Evolutionary conservation across 2,888 invertebrate genomes (phyloP).

Genomic region (Amblyjoppa fuscipennis): DNA sequence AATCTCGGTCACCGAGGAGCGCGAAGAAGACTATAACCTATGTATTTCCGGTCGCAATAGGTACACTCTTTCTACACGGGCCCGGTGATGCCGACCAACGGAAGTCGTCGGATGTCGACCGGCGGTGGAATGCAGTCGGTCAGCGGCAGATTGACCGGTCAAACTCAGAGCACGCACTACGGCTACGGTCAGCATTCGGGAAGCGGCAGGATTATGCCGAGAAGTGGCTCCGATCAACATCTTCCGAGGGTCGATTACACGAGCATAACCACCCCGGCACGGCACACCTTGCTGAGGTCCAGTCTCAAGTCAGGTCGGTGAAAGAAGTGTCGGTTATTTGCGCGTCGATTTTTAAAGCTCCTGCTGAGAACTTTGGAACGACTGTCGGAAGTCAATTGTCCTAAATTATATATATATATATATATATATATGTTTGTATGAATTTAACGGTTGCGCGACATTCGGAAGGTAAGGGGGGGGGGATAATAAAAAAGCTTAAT

Average conservation of each 20-base stretch:
- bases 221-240: constrained; percentile 97
- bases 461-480: no score
- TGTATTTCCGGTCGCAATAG: constrained; percentile 74
- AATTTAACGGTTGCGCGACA: no score
- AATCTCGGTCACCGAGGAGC: constrained; percentile 9
- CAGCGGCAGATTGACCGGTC: constrained; percentile 84
- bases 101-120: constrained; percentile 89
- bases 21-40: constrained; percentile 36
- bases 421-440: no score
- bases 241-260: constrained; percentile 95
- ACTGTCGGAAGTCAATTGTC: no score
- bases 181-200: constrained; percentile 86
- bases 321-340: neutral
- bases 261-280: constrained; percentile 88
- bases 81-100: constrained; percentile 85
- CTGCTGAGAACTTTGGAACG: neutral
- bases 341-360: constrained; percentile 7
- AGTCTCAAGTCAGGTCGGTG: constrained; percentile 90
- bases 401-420: no score
- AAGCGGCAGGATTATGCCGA: constrained; percentile 89
- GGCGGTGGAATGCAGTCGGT: constrained; percentile 87
- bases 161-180: constrained; percentile 85
- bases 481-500: no score
- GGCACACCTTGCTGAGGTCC: constrained; percentile 93
- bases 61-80: constrained; percentile 95